phyloP scores from a whole-genome alignment of 2,888 invertebrate genomes.

The Mimas tiliae region DNA sequence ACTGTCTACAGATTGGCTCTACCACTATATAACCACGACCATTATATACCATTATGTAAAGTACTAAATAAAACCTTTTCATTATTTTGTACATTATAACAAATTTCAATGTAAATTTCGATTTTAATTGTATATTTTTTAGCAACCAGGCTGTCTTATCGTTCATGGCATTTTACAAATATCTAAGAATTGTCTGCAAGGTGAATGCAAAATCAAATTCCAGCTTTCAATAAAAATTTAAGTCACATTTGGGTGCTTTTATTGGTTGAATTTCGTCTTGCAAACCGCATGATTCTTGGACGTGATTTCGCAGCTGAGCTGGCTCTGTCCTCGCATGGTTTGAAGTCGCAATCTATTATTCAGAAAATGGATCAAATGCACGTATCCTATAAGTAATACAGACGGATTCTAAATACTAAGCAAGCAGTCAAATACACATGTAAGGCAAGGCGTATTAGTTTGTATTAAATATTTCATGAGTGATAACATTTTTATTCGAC shows the following conservation, averaged over 20 bases:
- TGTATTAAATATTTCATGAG: background rate
- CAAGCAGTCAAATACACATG: background rate
- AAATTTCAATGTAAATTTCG: background rate
- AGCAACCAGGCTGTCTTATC: background rate
- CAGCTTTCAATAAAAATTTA: constrained; percentile 8
- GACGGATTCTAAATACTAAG: background rate
- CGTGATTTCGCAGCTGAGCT: constrained; percentile 12
- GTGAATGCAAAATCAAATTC: constrained; percentile 4
- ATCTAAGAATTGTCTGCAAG: background rate
- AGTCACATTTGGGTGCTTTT: constrained; percentile 18
- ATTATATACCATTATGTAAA: no score
- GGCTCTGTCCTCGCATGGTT: constrained; percentile 3
- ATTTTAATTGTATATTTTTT: background rate
- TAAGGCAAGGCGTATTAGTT: background rate
- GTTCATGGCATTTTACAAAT: background rate
- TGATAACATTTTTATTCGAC: background rate
- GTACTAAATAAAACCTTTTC: no score
- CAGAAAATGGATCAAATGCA: constrained; percentile 14
- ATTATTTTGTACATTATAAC: background rate
- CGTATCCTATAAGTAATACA: constrained; percentile 12
- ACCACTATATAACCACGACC: no score
- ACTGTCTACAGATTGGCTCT: no score
- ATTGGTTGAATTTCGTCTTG: constrained; percentile 12
- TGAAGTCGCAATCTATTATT: constrained; percentile 11
- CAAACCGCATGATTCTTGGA: constrained; percentile 13